These are phyloP conservation scores for Nemurella pictetii DNA, from an alignment of 2,888 invertebrate genomes.

Conservation along the genomic window DNA sequence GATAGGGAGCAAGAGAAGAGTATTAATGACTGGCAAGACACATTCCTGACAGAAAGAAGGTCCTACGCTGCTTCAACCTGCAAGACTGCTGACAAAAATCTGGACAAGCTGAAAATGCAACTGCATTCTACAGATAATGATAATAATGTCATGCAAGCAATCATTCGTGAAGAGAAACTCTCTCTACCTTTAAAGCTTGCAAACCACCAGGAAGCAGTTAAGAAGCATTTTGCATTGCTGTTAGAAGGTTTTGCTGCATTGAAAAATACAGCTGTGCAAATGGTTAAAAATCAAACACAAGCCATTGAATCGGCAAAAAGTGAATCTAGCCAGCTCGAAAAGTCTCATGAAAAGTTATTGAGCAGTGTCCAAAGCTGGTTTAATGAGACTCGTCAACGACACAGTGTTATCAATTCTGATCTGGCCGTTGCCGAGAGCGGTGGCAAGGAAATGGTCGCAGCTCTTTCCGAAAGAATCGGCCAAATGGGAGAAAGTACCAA, in stretches of 20 bases:
- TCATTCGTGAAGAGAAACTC: too few species aligned
- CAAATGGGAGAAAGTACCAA: neutral
- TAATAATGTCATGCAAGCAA: neutral
- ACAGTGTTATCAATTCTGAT: neutral
- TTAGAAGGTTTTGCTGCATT: neutral
- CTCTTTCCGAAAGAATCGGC: neutral
- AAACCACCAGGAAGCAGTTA: neutral
- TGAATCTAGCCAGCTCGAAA: neutral
- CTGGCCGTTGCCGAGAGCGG: neutral
- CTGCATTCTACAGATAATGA: neutral
- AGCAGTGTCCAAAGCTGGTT: neutral
- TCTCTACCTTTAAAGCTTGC: neutral
- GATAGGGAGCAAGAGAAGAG: neutral
- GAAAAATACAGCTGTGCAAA: neutral
- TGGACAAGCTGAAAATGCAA: neutral
- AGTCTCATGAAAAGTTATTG: neutral
- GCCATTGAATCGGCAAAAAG: neutral
- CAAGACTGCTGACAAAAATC: neutral
- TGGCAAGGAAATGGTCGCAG: neutral
- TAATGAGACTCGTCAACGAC: neutral
- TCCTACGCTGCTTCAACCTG: neutral
- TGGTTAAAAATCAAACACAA: neutral
- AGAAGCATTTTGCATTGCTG: neutral
- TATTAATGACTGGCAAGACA: neutral
- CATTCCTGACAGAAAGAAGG: neutral